A percentile compares a stretch with the other conserved stretches of the same genome.
Conservation (phyloP, 2,888 invertebrate genomes). For the Nysson spinosus region DNA sequence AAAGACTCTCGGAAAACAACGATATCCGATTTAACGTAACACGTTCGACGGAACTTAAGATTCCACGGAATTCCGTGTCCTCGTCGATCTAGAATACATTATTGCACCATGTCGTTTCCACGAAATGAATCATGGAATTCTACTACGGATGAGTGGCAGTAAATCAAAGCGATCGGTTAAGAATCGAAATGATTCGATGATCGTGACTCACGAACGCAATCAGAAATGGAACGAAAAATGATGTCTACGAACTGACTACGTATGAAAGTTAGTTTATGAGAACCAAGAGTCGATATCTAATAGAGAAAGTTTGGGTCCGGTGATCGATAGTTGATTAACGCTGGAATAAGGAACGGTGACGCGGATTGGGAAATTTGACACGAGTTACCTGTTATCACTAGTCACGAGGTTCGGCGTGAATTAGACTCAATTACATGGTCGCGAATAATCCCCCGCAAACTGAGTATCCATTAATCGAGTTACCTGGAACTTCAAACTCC, state of each 20-base stretch:
- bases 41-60: too few species aligned
- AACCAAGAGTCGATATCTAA: slow-evolving; percentile 24
- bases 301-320: slow-evolving; percentile 16
- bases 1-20: slow-evolving; percentile 18
- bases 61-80: too few species aligned
- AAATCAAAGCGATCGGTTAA: too few species aligned
- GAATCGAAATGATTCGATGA: too few species aligned
- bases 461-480: slow-evolving; percentile 64
- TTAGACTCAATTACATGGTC: slow-evolving; percentile 61
- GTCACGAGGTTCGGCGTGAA: slow-evolving; percentile 59
- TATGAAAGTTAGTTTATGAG: too few species aligned
- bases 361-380: slow-evolving; percentile 44
- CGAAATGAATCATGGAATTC: too few species aligned
- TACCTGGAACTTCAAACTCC: slow-evolving; percentile 59
- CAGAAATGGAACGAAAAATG: too few species aligned
- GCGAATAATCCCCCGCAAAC: slow-evolving; percentile 59
- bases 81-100: too few species aligned
- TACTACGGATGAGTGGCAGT: too few species aligned
- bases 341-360: slow-evolving; percentile 14
- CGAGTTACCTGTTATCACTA: slow-evolving; percentile 53
- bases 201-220: too few species aligned
- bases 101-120: too few species aligned
- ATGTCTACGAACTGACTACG: neutral
- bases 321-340: slow-evolving; percentile 21
- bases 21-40: slow-evolving; percentile 9